A percentile compares a stretch with the other conserved stretches of the same genome.
Evolutionary conservation across 2,113 vertebrate genomes (phyloP).

Genomic region (Emydura subglobosa): DNA sequence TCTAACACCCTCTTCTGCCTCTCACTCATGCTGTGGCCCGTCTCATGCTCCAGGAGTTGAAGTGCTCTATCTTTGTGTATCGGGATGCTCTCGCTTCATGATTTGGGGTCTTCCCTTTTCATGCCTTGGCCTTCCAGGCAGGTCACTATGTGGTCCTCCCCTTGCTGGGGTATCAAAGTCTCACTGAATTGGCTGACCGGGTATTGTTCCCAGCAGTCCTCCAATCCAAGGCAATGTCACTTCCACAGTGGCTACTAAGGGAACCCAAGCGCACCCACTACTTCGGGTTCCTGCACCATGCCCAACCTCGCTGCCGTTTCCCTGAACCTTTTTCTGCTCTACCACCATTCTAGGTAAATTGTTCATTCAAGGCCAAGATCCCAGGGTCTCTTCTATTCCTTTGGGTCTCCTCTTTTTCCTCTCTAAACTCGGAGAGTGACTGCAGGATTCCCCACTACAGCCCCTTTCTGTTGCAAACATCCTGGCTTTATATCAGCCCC

Average conservation of each 20-base stretch:
- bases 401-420: background rate
- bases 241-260: background rate
- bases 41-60: rapidly evolving
- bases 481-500: background rate
- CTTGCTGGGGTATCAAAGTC: background rate
- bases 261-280: background rate
- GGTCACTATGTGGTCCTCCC: background rate
- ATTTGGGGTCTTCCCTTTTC: background rate
- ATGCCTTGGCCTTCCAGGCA: background rate
- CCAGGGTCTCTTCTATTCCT: background rate
- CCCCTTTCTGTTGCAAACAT: background rate
- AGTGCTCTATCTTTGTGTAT: background rate
- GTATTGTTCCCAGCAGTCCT: background rate
- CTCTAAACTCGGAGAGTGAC: background rate
- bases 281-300: background rate
- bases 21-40: background rate
- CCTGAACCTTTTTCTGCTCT: background rate
- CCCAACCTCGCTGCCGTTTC: background rate
- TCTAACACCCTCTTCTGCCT: background rate
- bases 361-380: background rate
- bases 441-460: background rate
- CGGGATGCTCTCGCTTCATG: background rate
- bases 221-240: background rate
- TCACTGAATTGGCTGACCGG: background rate
- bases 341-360: background rate